Evolutionary conservation across 2,113 vertebrate genomes (phyloP), one percentile per base, ranked within the genome.

Genomic region (Serilophus lunatus): DNA sequence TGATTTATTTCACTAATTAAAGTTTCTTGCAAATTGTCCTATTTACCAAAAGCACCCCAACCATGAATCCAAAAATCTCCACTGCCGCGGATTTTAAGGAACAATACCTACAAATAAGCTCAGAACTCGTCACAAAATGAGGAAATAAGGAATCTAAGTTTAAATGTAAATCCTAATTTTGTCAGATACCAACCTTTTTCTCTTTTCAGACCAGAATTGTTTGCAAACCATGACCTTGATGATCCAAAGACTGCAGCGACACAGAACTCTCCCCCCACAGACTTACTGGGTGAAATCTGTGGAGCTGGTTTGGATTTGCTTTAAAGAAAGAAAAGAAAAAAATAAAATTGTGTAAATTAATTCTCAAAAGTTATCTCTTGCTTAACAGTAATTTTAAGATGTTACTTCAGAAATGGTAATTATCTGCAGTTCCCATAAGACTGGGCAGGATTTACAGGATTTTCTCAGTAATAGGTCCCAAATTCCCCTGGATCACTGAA

Each of bases 271-370:
- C 99, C 99, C 91, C 99, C 99, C 66, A 98, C 97, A 40, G 99
- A 99, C 93, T 99, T 99, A 96, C 99, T 99, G 15, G 99, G 99
- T 61, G 99, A 99, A 96, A 99, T 99, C 97, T 99, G 99, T 13
- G 99, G 99, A 35, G 99, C 98, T 10, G 99, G 98, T 97, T 99
- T 99, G 86, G 98, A 98, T 99, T 99, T 99, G 98, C 99, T 99
- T 99, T 97, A 90, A 97, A 97, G 96, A 88, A 97, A 98, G 92
- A 97, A 81, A 97, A 98, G 91, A 97, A 81, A 53, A 95, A 79
- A 95, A 92, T 15, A 88, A 91, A 92, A 96, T 96, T 29, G 95
- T 22, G 13, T 29, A 15, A 64, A 45, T 71, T 70, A 68, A 38
- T 79, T 76, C 60, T 72, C 24, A 44, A 84, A 93, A 88, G 53